These are phyloP conservation scores for Agrotis puta DNA, from an alignment of 2,888 invertebrate species.

Conservation along the genomic window DNA sequence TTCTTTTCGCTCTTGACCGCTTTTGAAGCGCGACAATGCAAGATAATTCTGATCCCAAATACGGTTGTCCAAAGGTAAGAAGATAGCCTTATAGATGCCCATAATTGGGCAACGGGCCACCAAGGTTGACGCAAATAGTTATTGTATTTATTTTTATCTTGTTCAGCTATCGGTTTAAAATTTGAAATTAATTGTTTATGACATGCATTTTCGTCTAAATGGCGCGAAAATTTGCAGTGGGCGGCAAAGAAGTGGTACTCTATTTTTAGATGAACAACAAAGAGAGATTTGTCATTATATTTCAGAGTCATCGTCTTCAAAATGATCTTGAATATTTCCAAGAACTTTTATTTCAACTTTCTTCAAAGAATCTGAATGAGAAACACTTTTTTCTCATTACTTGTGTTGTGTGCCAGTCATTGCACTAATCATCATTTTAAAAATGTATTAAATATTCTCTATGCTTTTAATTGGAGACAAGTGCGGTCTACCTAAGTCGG, in stretches of 20 bases:
- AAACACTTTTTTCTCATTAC: neutral
- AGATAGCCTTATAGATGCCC: conserved; percentile 45
- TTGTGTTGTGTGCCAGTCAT: neutral
- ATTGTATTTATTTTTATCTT: conserved; percentile 17
- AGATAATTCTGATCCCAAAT: conserved; percentile 51
- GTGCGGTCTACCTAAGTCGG: conserved; percentile 2
- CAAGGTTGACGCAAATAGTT: conserved; percentile 44
- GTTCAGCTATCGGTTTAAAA: neutral
- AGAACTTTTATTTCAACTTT: conserved; percentile 17
- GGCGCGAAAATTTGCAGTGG: neutral
- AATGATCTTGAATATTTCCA: conserved; percentile 19
- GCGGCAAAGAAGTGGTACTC: neutral
- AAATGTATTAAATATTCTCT: too few species aligned
- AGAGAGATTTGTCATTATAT: conserved; percentile 11
- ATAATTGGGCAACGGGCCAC: conserved; percentile 25
- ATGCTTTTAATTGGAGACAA: neutral
- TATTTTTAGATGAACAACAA: conserved; percentile 37
- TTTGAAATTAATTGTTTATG: conserved; percentile 8
- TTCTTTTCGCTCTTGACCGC: conserved; percentile 54
- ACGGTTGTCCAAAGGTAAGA: conserved; percentile 41
- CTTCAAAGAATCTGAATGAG: conserved; percentile 9
- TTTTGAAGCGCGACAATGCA: conserved; percentile 53
- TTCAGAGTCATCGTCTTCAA: conserved; percentile 27
- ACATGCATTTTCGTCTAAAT: conserved; percentile 2
- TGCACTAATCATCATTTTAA: neutral